A percentile compares a stretch with the other conserved stretches of the same genome.
These are phyloP conservation scores for Drosophila phalerata DNA, from an alignment of 2,888 invertebrate genomes.

Conservation along the genomic window DNA sequence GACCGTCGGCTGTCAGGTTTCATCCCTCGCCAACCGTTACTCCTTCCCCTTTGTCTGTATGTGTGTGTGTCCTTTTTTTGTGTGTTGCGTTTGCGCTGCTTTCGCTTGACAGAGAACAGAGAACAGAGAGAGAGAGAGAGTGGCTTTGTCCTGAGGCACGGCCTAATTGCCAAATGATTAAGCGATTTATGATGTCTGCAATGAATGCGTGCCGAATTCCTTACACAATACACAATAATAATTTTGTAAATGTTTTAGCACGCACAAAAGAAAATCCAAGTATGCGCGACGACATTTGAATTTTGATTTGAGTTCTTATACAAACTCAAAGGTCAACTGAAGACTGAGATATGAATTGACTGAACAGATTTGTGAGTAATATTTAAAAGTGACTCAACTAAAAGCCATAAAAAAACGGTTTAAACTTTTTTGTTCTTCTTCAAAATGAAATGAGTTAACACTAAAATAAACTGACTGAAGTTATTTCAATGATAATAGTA, in stretches of 20 bases:
- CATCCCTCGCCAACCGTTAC: conserved; percentile 43
- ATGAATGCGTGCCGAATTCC: conserved; percentile 72
- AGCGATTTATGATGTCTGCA: conserved; percentile 85
- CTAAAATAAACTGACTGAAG: neutral
- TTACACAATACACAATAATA: conserved; percentile 60
- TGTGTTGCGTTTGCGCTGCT: conserved; percentile 29
- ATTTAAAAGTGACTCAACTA: conserved; percentile 9
- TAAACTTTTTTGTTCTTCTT: neutral
- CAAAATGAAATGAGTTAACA: neutral
- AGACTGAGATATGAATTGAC: conserved; percentile 30
- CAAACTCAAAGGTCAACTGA: conserved; percentile 51
- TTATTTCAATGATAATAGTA: neutral
- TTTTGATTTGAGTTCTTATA: conserved; percentile 22
- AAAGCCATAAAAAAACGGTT: neutral
- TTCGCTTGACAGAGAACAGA: conserved; percentile 56
- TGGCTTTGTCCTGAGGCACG: conserved; percentile 49
- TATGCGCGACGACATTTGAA: conserved; percentile 49
- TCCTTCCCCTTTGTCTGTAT: conserved; percentile 10
- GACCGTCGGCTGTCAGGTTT: conserved; percentile 45
- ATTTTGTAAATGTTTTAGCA: conserved; percentile 75
- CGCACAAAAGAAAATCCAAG: conserved; percentile 59
- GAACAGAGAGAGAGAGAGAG: conserved; percentile 8
- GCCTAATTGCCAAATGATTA: conserved; percentile 86
- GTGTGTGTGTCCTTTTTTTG: conserved; percentile 54
- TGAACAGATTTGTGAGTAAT: conserved; percentile 6